Percentiles rank a stretch among this genome's conserved stretches.
phyloP scores from a whole-genome alignment of 2,113 vertebrate species.

The Daubentonia madagascariensis region DNA sequence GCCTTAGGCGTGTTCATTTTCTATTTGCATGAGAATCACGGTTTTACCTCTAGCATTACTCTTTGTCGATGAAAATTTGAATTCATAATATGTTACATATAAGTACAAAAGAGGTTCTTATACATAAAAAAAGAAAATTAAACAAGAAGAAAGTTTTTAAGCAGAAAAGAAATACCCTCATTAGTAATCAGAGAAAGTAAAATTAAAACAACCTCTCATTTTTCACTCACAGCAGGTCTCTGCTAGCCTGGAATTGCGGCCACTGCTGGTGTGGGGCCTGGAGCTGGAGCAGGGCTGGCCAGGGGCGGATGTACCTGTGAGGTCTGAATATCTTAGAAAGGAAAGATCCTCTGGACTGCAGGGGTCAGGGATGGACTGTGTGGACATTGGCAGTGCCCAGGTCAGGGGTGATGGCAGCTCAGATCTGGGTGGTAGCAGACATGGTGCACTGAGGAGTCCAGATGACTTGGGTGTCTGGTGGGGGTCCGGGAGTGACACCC shows the following conservation, averaged over 20 bases:
- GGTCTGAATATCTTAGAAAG: neutral
- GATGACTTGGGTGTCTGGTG: neutral
- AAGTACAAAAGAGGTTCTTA: neutral
- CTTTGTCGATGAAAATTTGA: neutral
- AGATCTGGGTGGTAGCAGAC: neutral
- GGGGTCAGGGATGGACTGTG: fast-evolving
- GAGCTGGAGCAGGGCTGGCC: neutral
- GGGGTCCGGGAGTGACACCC: neutral
- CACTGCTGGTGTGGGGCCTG: neutral
- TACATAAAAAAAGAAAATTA: neutral
- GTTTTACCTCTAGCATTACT: neutral
- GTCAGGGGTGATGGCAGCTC: neutral
- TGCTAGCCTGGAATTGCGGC: neutral
- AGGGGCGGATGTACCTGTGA: neutral
- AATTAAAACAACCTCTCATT: neutral
- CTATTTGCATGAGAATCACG: neutral
- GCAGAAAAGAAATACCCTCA: neutral
- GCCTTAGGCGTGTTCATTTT: neutral
- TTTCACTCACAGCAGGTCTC: neutral
- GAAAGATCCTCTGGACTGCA: neutral
- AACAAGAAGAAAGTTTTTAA: neutral
- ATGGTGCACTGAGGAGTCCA: neutral
- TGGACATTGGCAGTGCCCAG: neutral
- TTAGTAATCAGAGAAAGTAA: neutral
- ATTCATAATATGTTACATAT: neutral